These are phyloP conservation scores for Phortica magna DNA, from an alignment of 2,888 invertebrate species.

Conservation along the genomic window DNA sequence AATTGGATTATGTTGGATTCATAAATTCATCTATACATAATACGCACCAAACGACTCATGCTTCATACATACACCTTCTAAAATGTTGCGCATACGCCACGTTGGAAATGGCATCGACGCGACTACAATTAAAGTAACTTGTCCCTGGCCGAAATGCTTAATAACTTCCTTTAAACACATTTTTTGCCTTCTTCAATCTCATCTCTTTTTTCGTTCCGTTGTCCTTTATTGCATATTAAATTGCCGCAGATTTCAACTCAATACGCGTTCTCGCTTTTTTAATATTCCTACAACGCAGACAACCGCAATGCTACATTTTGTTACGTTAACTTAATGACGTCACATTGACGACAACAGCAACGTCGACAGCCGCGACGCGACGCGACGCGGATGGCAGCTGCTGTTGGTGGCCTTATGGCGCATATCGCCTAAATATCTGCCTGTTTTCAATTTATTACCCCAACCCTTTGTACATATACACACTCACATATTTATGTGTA, in stretches of 20 bases:
- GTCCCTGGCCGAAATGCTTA: no score
- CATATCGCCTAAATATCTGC: conserved; percentile 3
- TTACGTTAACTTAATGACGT: conserved; percentile 25
- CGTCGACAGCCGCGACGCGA: conserved; percentile 59
- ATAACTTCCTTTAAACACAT: neutral
- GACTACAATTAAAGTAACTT: no score
- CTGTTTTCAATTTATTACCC: conserved; percentile 2
- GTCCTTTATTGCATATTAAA: conserved; percentile 7
- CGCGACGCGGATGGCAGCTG: conserved; percentile 45
- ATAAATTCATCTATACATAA: neutral
- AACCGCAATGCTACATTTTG: conserved; percentile 24
- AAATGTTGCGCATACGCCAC: neutral
- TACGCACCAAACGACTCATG: neutral
- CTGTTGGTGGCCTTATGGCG: conserved; percentile 22
- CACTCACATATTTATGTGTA: no score
- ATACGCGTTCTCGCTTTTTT: neutral
- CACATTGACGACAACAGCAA: conserved; percentile 7
- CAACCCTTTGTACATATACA: neutral
- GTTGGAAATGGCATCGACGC: no score
- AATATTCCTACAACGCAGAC: neutral
- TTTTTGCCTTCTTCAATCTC: neutral
- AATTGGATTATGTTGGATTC: no score
- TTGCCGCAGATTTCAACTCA: conserved; percentile 3
- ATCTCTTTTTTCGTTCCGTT: neutral
- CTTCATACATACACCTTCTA: neutral